These are phyloP conservation scores for Noctua fimbriata DNA, from an alignment of 2,888 invertebrate species.

Conservation along the genomic window DNA sequence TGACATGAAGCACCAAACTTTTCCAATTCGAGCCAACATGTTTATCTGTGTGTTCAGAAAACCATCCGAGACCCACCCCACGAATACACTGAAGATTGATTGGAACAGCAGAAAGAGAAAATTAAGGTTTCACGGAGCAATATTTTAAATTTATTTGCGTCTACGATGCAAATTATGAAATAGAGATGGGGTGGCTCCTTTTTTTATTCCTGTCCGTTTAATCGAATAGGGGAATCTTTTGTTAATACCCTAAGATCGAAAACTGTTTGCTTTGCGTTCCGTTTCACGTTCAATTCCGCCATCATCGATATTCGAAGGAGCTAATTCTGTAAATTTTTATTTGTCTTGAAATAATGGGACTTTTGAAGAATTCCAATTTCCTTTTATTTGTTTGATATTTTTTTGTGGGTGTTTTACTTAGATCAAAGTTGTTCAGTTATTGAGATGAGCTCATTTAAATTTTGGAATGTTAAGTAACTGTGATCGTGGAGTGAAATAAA, in stretches of 20 bases:
- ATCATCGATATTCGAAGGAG: constrained; percentile 64
- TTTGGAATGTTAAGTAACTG: constrained; percentile 61
- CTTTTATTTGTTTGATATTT: constrained; percentile 66
- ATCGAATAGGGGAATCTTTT: constrained; percentile 87
- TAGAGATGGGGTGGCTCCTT: constrained; percentile 82
- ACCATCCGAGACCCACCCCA: constrained; percentile 64
- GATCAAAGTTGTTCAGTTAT: constrained; percentile 59
- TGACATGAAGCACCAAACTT: constrained; percentile 57
- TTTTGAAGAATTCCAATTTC: constrained; percentile 64
- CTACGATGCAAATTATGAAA: constrained; percentile 89
- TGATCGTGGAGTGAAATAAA: constrained; percentile 57
- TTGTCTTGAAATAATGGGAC: constrained; percentile 65
- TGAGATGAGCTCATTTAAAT: constrained; percentile 63
- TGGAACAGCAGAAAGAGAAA: constrained; percentile 82
- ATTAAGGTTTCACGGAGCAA: constrained; percentile 84
- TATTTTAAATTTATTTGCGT: constrained; percentile 90
- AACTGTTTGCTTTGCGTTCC: constrained; percentile 82
- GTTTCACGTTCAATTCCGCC: constrained; percentile 67
- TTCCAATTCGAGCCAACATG: constrained; percentile 63
- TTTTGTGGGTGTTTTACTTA: constrained; percentile 58
- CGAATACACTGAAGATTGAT: constrained; percentile 78
- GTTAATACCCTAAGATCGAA: constrained; percentile 78
- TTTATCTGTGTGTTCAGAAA: constrained; percentile 61
- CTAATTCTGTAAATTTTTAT: constrained; percentile 67
- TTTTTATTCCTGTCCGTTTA: constrained; percentile 82